Evolutionary conservation across 2,888 invertebrate species (phyloP), one percentile per base, ranked within the genome.

Genomic region (Ochlodes sylvanus): DNA sequence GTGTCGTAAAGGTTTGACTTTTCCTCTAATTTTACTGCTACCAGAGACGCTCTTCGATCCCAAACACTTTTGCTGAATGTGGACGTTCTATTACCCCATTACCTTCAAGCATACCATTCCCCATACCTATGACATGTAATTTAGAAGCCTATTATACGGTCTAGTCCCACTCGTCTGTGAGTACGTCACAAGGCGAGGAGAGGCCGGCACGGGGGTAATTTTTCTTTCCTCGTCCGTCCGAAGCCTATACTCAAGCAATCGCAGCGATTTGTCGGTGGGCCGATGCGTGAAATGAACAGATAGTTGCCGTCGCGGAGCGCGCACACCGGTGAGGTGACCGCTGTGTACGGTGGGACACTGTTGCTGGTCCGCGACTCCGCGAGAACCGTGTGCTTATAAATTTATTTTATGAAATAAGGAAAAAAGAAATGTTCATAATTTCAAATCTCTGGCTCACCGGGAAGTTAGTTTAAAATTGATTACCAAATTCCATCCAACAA

Each of bases 211-310:
- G 2, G 19, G 12, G 50, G 50, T 50, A 19, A 50, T 50, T 19
- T 50, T 50, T 50, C 3, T 50, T 50, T 50, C 50, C 27, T 27
- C 19, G 10, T 47, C 15, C 15, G 47, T 19, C 44, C 58, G 9
- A 42, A 60, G 58, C 58, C 58, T 27, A 42, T 27, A 47, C 47
- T 34, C 15, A 44, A 47, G 58, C 47, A 34, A 61, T 60, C 63
- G 64, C 66, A 54, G 69, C 73, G 67, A 76, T 78, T 78, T 78
- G 75, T 69, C 63, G 69, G 75, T 69, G 73, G 70, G 69, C 44
- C 72, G 70, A 71, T 75, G 74, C 78, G 78, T 78, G 78, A 78
- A 78, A 78, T 78, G 76, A 77, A 77, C 71, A 47, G 61, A 58
- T 60, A 66, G 32, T 60, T 12, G 60, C 61, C 67, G 61, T 67